A percentile compares a stretch with the other conserved stretches of the same genome.
phyloP scores from a whole-genome alignment of 2,797 vertebrate species.

The Erpetoichthys calabaricus region DNA sequence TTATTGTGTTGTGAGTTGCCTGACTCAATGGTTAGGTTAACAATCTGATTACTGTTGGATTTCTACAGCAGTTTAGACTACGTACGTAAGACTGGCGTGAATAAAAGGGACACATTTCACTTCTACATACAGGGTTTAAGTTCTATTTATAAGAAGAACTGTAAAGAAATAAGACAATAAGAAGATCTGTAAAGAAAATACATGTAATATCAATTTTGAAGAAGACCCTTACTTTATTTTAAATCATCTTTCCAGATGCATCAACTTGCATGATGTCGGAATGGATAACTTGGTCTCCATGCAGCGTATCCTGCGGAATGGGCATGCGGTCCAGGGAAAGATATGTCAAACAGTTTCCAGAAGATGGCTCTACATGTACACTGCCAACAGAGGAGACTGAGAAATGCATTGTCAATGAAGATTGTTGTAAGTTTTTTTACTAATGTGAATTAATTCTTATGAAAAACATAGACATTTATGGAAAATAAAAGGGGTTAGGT shows the following conservation, averaged over 20 bases:
- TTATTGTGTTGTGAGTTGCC: too few relatives aligned
- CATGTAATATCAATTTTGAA: neutral
- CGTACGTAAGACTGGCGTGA: too few relatives aligned
- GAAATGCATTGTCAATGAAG: slow-evolving; percentile 81
- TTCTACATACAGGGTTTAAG: too few relatives aligned
- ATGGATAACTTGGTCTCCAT: slow-evolving; percentile 95
- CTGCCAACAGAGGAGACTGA: slow-evolving; percentile 83
- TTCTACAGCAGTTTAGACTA: too few relatives aligned
- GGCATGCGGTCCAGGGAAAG: slow-evolving; percentile 80
- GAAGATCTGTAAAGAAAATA: neutral
- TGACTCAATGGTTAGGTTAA: too few relatives aligned
- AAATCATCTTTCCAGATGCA: slow-evolving; percentile 36
- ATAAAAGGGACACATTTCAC: too few relatives aligned
- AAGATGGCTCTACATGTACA: slow-evolving; percentile 84
- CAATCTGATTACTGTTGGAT: too few relatives aligned
- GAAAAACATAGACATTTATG: too few relatives aligned
- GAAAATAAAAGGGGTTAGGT: too few relatives aligned
- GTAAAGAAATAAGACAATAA: too few relatives aligned
- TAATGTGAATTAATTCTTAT: neutral
- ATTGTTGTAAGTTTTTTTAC: slow-evolving; percentile 68
- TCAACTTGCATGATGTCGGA: slow-evolving; percentile 98
- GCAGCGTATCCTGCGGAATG: slow-evolving; percentile 75
- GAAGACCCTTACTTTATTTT: neutral
- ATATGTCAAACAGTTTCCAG: slow-evolving; percentile 90
- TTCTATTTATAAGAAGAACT: too few relatives aligned